Base-by-base conservation (phyloP, 2,888 invertebrate species). In the Lochmaea crataegi region DNA sequence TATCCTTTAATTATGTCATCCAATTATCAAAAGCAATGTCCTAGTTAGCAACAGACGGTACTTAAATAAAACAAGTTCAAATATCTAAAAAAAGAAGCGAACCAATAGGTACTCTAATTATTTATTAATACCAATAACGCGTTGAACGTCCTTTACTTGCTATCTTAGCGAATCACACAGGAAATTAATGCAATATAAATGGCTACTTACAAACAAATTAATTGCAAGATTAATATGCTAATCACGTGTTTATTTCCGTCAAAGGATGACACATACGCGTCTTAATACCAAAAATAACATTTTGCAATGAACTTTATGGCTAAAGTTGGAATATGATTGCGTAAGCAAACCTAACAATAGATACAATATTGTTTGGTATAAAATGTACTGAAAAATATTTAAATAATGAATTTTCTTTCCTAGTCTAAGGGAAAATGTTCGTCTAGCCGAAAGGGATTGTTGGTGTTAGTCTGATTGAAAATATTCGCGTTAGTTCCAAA, bases 171-270 rank as follows among this genome's bases (percentile, higher is more conserved):
- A 72, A 69, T 73, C 51, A 63, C 65, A 73, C 73, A 76, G 80
- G 80, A 80, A 78, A 79, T 78, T 68, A 68, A 65, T 75, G 74
- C 75, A 76, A 78, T 77, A 72, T 73, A 77, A 77, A 79, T 74
- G 80, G 77, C 16, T 65, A 42, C 67, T 67, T 71, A 70, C 66
- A 45, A 45, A 51, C 69, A 51, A 63, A 53, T 69, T 61, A 53
- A 32, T 26, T 60, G 51, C 32, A 42, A 12, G 41, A 67, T 74
- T 74, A 74, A 65, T 53, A 74, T 71, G 71, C 71, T 16, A 45
- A 16, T 65, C 71, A 57, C 51, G 63, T 42, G 57, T 38, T 64
- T 26, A 68, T 65, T 64, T 74, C 74, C 74, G 74, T 71, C 68
- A 71, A 18, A 67, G 38, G 71, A 71, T 71, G 74, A 71, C 68